Conservation (phyloP, 2,888 invertebrate genomes). For the Teinopalpus imperialis region DNA sequence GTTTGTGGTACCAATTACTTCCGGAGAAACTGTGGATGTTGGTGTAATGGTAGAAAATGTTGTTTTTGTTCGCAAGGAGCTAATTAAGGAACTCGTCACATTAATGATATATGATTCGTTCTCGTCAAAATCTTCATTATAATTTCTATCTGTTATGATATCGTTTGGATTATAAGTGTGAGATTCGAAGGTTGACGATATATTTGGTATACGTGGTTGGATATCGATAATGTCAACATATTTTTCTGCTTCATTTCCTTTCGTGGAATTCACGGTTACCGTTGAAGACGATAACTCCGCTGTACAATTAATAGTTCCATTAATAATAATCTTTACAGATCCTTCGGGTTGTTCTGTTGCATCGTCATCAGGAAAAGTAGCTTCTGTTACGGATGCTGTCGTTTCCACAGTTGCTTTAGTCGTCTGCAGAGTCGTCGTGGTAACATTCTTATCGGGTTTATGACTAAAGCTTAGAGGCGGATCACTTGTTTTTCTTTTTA, state of each 20-base stretch:
- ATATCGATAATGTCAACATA: slow-evolving; percentile 41
- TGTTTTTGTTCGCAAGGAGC: slow-evolving; percentile 72
- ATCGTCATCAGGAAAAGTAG: slow-evolving; percentile 28
- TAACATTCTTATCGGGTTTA: slow-evolving; percentile 32
- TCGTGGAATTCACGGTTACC: slow-evolving; percentile 50
- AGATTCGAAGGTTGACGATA: slow-evolving; percentile 49
- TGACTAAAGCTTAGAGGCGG: slow-evolving; percentile 37
- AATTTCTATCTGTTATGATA: slow-evolving; percentile 63
- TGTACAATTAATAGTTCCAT: slow-evolving; percentile 73
- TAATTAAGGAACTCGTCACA: slow-evolving; percentile 80
- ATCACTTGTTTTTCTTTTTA: slow-evolving; percentile 62
- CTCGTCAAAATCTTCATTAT: slow-evolving; percentile 62
- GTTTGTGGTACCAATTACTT: slow-evolving; percentile 56
- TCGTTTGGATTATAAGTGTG: slow-evolving; percentile 62
- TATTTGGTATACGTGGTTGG: slow-evolving; percentile 52
- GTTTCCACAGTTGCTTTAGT: not conserved
- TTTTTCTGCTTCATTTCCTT: slow-evolving; percentile 46
- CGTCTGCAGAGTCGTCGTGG: slow-evolving; percentile 24
- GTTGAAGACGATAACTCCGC: slow-evolving; percentile 69
- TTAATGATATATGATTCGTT: slow-evolving; percentile 80
- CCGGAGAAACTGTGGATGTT: slow-evolving; percentile 44
- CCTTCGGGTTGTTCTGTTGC: slow-evolving; percentile 59
- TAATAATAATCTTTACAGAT: slow-evolving; percentile 62
- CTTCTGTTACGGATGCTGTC: not conserved
- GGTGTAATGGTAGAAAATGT: slow-evolving; percentile 44